Conservation (phyloP, 2,888 invertebrate genomes). For the Balanococcus diminutus region DNA sequence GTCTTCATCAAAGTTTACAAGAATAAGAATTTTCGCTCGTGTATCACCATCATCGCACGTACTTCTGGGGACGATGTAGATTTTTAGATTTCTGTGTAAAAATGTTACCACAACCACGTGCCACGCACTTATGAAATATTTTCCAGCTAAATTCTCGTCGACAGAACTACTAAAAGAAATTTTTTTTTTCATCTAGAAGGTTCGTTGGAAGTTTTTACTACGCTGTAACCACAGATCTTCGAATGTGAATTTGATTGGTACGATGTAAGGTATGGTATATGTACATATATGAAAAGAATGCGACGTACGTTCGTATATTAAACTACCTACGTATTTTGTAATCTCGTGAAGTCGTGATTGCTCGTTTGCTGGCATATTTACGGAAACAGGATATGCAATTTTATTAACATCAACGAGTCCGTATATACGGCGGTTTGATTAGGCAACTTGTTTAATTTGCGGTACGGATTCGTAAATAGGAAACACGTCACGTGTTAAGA, state of each 20-base stretch:
- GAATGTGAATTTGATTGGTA: not conserved
- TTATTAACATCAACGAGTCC: not conserved
- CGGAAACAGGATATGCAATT: conserved; percentile 8
- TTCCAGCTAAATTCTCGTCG: not conserved
- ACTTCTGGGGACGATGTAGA: not conserved
- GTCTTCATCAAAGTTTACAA: conserved; percentile 24
- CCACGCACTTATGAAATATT: not conserved
- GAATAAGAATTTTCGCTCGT: not conserved
- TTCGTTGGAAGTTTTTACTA: too few relatives aligned
- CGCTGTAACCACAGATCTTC: too few relatives aligned
- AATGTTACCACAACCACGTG: not conserved
- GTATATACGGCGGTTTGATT: not conserved
- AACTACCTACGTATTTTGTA: too few relatives aligned
- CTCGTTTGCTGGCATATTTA: too few relatives aligned
- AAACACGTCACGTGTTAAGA: not conserved
- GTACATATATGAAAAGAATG: not conserved
- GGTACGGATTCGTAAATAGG: not conserved
- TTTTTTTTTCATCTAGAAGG: too few relatives aligned
- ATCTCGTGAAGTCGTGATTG: too few relatives aligned
- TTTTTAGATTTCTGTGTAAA: not conserved
- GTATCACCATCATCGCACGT: not conserved
- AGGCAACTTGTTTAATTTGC: not conserved
- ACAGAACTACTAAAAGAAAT: not conserved
- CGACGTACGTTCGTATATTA: too few relatives aligned
- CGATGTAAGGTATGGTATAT: too few relatives aligned